These are phyloP conservation scores for Misgurnus anguillicaudatus DNA, from an alignment of 2,113 vertebrate genomes.

Conservation along the genomic window DNA sequence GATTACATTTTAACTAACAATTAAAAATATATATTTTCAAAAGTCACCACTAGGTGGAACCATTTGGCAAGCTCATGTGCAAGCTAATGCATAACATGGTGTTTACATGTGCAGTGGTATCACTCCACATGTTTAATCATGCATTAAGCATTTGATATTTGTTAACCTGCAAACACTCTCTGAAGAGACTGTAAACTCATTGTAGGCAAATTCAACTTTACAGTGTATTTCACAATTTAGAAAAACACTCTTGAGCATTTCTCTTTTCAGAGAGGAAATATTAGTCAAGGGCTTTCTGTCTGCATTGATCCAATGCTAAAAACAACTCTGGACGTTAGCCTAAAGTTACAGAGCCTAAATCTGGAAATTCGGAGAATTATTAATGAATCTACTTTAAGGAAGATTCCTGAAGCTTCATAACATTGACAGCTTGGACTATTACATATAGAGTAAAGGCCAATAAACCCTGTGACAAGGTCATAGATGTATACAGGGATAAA, in stretches of 20 bases:
- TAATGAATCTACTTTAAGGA: not conserved
- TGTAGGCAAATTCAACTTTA: not conserved
- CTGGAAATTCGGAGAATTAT: not conserved
- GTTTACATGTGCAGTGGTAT: no score
- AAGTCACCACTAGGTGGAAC: not conserved
- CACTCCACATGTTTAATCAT: not conserved
- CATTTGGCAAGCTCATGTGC: not conserved
- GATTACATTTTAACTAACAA: not conserved
- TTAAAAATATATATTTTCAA: not conserved
- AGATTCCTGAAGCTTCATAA: not conserved
- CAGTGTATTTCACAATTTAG: not conserved
- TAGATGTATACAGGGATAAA: not conserved
- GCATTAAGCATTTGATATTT: not conserved
- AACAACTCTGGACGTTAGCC: slow-evolving; percentile 19
- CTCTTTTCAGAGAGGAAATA: not conserved
- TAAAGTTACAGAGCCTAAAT: slow-evolving; percentile 16
- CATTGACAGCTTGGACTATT: not conserved
- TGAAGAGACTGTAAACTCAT: not conserved
- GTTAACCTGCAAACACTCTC: not conserved
- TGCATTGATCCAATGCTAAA: slow-evolving; percentile 33
- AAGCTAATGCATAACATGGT: not conserved
- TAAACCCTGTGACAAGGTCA: not conserved
- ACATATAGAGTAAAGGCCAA: not conserved
- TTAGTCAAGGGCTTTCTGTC: not conserved
- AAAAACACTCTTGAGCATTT: not conserved